Evolutionary conservation across 2,797 vertebrate species (phyloP).

Genomic region (Takifugu ocellatus): DNA sequence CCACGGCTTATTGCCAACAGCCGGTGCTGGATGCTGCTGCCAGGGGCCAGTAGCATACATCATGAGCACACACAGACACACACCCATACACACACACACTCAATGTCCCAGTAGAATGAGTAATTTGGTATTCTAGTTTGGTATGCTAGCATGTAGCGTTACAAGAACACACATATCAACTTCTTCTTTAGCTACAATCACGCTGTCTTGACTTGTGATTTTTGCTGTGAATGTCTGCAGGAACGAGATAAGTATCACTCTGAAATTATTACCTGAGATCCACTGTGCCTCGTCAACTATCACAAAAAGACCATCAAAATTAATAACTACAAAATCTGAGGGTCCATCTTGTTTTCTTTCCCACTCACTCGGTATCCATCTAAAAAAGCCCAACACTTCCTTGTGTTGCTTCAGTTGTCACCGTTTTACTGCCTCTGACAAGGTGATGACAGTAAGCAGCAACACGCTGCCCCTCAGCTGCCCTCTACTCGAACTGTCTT

Average conservation of each 20-base stretch:
- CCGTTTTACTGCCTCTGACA: conserved; percentile 8
- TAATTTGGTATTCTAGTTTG: background rate
- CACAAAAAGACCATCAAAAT: too few relatives aligned
- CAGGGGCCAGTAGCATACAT: conserved; percentile 31
- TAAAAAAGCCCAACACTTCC: background rate
- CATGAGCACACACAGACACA: conserved; percentile 11
- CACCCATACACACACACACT: conserved; percentile 8
- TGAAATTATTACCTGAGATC: background rate
- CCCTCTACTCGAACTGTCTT: conserved; percentile 8
- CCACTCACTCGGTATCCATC: background rate
- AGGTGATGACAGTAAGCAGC: conserved; percentile 14
- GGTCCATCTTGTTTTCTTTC: background rate
- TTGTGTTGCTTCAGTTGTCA: conserved; percentile 12
- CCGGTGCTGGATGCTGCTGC: conserved; percentile 47
- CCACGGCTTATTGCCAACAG: conserved; percentile 54
- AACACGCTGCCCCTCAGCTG: conserved; percentile 5
- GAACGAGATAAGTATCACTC: conserved; percentile 1
- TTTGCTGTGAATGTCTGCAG: background rate
- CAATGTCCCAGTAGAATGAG: too few relatives aligned
- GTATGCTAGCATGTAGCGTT: too few relatives aligned
- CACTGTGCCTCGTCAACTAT: background rate
- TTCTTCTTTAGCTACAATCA: too few relatives aligned
- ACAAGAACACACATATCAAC: too few relatives aligned
- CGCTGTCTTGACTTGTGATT: too few relatives aligned
- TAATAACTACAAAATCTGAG: background rate